These are phyloP conservation scores for Oncopodura yosiiana DNA, from an alignment of 1,140 invertebrate genomes.

Conservation along the genomic window DNA sequence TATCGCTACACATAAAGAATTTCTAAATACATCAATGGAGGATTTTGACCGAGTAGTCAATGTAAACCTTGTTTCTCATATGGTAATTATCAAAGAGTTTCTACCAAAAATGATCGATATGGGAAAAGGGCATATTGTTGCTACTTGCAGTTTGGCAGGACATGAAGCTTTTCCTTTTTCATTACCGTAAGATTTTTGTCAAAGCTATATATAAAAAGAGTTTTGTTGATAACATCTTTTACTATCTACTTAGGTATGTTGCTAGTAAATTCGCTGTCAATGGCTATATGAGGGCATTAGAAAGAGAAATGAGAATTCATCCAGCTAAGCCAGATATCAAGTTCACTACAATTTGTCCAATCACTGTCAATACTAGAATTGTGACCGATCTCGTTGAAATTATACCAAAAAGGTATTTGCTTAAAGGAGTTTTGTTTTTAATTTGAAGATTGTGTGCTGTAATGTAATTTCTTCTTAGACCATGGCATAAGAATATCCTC, in stretches of 20 bases:
- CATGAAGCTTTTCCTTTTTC: too few relatives aligned
- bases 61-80: conserved; percentile 68
- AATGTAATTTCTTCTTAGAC: not conserved
- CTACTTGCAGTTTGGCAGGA: conserved; percentile 69
- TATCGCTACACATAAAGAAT: conserved; percentile 66
- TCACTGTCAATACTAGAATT: conserved; percentile 71
- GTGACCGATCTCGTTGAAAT: conserved; percentile 46
- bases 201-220: too few relatives aligned
- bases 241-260: conserved; percentile 73
- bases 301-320: conserved; percentile 54
- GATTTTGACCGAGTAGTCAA: conserved; percentile 61
- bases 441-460: not conserved
- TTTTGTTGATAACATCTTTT: too few relatives aligned
- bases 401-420: not conserved
- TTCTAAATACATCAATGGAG: conserved; percentile 53
- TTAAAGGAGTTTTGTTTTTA: not conserved
- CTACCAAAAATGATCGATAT: conserved; percentile 66
- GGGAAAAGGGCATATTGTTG: conserved; percentile 72
- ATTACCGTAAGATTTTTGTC: too few relatives aligned
- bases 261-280: conserved; percentile 72
- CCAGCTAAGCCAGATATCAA: conserved; percentile 50
- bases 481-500: not conserved
- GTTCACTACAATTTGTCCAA: conserved; percentile 68
- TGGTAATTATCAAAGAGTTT: conserved; percentile 69
- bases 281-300: conserved; percentile 46